Base-by-base conservation (phyloP, 2,113 vertebrate species). In the Petroica traversi region DNA sequence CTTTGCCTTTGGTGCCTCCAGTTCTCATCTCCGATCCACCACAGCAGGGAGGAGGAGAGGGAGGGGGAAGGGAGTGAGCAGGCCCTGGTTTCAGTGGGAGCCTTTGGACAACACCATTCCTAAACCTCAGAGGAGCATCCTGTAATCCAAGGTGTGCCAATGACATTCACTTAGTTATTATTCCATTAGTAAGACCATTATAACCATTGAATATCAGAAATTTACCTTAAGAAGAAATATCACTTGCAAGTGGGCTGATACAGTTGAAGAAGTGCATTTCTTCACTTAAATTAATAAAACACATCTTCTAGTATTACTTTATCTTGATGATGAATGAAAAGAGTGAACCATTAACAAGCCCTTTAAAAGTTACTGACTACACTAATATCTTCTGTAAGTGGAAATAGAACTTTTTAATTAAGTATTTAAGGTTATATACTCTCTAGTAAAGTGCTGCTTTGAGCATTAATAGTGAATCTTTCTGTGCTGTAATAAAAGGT, bases 161-260 rank as follows among this genome's bases (percentile, higher is more conserved):
- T 87, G 75, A 74, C 61, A 68, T 33, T 6, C 54, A 76, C 80
- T 10, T 97, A 92, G 92, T 98, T 98, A 97, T 98, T 97, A 98
- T 97, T 97, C 98, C 97, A 98, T 98, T 98, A 98, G 97, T 88
- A 96, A 93, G 95, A 88, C 93, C 9, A 20, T 98, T 98, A 97
- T 76, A 98, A 95, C 81, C 88, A 63, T 11, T 73, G 95, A 98
- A 95, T 95, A 95, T 84, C 91, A 94, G 67, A 91, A 93, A 86
- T 94, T 92, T 97, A 90, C 96, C 96, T 97, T 95, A 95, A 97
- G 93, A 83, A 97, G 96, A 40, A 89, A 84, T 88, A 95, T 78
- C 75, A 61, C 81, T 96, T 92, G 55, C 96, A 97, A 96, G 95
- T 93, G 93, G 85, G 67, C 92, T 94, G 55, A 97, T 97, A 94